Evolutionary conservation across 1,140 invertebrate genomes (phyloP), one percentile per base, ranked within the genome.

Genomic region (Goniozus legneri): DNA sequence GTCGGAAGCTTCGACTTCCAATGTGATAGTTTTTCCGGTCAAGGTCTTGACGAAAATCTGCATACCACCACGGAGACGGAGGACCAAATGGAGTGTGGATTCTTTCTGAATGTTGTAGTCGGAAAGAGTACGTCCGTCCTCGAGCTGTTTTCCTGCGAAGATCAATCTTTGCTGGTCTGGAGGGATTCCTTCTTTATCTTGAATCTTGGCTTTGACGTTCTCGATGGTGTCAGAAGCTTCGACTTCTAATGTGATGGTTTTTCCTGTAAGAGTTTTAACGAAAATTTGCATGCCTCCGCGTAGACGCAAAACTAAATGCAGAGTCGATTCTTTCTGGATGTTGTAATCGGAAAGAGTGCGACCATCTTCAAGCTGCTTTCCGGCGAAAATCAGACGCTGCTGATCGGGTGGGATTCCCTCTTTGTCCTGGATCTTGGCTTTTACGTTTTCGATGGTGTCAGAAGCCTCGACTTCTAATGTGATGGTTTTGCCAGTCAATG

Each of bases 71-170:
- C 84, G 70, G 3, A 90, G 74, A 49, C 84, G 68, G 2, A 88
- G 67, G 2, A 87, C 85, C 45, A 88, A 63, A 67, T 90, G 85
- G 1, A 85, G 74, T 4, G 86, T 89, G 0, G 86, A 88, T 62
- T 89, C 87, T 54, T 88, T 88, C 54, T 89, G 85, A 54, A 87
- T 87, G 50, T 87, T 87, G 62, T 87, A 87, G 40, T 83, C 83
- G 1, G 78, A 80, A 0, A 85, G 62, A 1, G 80, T 77, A 2
- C 82, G 73, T 0, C 82, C 82, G 73, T 84, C 83, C 65, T 87
- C 85, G 6, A 89, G 63, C 63, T 87, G 84, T 60, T 86, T 85
- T 8, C 85, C 84, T 56, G 71, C 84, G 4, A 87, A 83, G 76
- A 54, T 85, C 50, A 86, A 73, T 54, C 84, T 82, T 82, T 56